These are phyloP conservation scores for Gobio occitaniae DNA, from an alignment of 2,797 vertebrate species.

Conservation along the genomic window DNA sequence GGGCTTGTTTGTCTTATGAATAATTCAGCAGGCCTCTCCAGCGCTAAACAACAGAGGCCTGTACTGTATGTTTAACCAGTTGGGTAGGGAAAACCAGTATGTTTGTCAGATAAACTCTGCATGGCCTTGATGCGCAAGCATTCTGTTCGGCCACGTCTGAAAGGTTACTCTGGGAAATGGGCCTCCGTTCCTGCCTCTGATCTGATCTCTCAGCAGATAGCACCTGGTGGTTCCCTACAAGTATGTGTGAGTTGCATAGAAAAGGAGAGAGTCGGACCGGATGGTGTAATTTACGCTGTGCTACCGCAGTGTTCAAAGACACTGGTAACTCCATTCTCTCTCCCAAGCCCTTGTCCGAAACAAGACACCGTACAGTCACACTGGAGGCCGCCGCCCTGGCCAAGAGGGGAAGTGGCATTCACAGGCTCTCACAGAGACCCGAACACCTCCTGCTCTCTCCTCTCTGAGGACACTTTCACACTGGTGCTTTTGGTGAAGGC, in stretches of 20 bases:
- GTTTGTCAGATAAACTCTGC: slow-evolving; percentile 57
- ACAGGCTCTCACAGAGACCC: slow-evolving; percentile 27
- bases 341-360: slow-evolving; percentile 51
- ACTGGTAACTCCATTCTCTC: slow-evolving; percentile 49
- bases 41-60: slow-evolving; percentile 47
- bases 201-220: slow-evolving; percentile 53
- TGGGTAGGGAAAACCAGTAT: slow-evolving; percentile 39
- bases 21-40: slow-evolving; percentile 50
- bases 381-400: slow-evolving; percentile 42
- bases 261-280: slow-evolving; percentile 48
- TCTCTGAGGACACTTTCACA: slow-evolving; percentile 6
- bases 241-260: slow-evolving; percentile 37
- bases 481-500: slow-evolving; percentile 10
- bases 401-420: slow-evolving; percentile 46
- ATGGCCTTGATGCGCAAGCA: slow-evolving; percentile 45
- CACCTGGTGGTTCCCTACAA: slow-evolving; percentile 28
- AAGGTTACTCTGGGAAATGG: slow-evolving; percentile 43
- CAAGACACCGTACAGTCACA: slow-evolving; percentile 46
- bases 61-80: slow-evolving; percentile 55
- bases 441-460: slow-evolving; percentile 17
- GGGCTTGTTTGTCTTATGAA: slow-evolving; percentile 58
- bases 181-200: slow-evolving; percentile 38
- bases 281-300: slow-evolving; percentile 60
- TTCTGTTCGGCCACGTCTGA: slow-evolving; percentile 28
- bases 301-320: slow-evolving; percentile 51